phyloP scores from a whole-genome alignment of 2,113 vertebrate genomes.

The Stomatorhinus ivindoensis region DNA sequence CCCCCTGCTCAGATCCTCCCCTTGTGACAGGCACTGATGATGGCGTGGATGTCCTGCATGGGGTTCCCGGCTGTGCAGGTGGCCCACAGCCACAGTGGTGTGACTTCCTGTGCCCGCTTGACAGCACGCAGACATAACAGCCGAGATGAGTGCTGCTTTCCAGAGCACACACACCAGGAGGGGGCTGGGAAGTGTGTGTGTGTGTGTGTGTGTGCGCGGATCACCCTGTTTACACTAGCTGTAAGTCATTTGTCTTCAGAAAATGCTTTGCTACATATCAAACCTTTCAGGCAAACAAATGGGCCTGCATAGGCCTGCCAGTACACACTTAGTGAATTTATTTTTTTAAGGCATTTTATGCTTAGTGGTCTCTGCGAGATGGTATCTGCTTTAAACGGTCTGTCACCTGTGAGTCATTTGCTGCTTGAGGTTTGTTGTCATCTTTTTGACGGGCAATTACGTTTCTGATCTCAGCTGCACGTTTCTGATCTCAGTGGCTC shows the following conservation, averaged over 20 bases:
- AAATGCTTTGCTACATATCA: slow-evolving; percentile 18
- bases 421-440: not conserved
- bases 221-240: slow-evolving; percentile 21
- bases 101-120: slow-evolving; percentile 33
- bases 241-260: slow-evolving; percentile 24
- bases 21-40: not conserved
- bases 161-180: slow-evolving; percentile 24
- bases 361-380: slow-evolving; percentile 18
- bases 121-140: slow-evolving; percentile 46
- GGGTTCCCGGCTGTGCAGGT: slow-evolving; percentile 16
- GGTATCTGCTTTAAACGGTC: slow-evolving; percentile 2
- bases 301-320: slow-evolving; percentile 23
- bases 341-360: slow-evolving; percentile 24
- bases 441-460: not conserved
- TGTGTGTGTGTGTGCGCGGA: slow-evolving; percentile 22
- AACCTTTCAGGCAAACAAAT: slow-evolving; percentile 23
- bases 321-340: slow-evolving; percentile 21
- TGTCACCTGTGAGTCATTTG: not conserved
- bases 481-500: not conserved
- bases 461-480: not conserved
- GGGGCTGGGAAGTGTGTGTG: slow-evolving; percentile 11
- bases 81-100: not conserved
- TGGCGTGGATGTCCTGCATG: not conserved
- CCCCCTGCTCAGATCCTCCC: not conserved
- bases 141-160: slow-evolving; percentile 45